Evolutionary conservation across 1,140 invertebrate species (phyloP).

Genomic region (Drosophila jambulina): DNA sequence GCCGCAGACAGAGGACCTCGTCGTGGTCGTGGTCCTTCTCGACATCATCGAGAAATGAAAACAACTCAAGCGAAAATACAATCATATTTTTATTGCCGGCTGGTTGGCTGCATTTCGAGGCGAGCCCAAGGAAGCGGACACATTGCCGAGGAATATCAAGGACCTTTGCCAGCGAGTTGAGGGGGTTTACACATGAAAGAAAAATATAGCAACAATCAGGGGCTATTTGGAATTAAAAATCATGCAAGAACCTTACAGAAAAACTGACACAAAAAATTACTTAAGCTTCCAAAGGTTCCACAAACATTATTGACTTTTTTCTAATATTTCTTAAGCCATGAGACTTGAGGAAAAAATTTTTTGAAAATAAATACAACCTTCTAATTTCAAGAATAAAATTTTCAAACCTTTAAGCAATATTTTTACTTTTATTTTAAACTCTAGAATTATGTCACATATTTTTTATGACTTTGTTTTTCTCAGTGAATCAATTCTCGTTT

Average conservation of each 20-base stretch:
- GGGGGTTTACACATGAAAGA: conserved; percentile 3
- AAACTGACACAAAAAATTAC: too few relatives aligned
- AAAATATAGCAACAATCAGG: background rate
- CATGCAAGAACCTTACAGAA: too few relatives aligned
- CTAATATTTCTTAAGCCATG: background rate
- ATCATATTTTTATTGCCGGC: conserved; percentile 83
- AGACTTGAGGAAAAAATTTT: too few relatives aligned
- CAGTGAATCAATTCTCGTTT: conserved; percentile 68
- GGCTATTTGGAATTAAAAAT: background rate
- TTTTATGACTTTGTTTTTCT: background rate
- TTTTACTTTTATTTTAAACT: background rate
- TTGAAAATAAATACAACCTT: background rate
- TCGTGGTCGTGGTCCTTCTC: conserved; percentile 39
- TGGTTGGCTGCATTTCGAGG: conserved; percentile 75
- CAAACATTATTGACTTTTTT: background rate
- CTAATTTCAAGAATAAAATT: too few relatives aligned
- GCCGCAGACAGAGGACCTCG: conserved; percentile 26
- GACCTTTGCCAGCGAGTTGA: conserved; percentile 2
- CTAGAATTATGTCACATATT: background rate
- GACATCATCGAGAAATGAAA: conserved; percentile 83
- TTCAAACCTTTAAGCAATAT: background rate
- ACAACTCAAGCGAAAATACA: conserved; percentile 83
- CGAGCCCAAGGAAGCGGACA: conserved; percentile 50
- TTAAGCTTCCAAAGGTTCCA: too few relatives aligned
- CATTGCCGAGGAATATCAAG: conserved; percentile 32